Conservation (phyloP, 2,797 vertebrate genomes). For the Siniperca obscura region DNA sequence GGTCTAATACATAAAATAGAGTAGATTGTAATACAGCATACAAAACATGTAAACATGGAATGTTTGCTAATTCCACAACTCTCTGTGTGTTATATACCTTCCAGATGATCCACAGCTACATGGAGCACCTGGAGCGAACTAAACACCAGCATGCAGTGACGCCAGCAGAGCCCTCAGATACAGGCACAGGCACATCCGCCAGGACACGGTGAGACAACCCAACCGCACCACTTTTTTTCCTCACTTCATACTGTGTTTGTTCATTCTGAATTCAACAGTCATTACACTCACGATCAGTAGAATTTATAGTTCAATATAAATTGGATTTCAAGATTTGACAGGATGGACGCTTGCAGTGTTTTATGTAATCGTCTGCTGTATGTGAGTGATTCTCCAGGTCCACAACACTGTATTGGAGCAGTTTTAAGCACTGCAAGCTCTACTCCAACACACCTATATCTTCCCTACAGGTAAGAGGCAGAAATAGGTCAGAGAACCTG, state of each 20-base stretch:
- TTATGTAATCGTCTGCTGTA: not conserved
- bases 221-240: too few relatives aligned
- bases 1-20: not conserved
- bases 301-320: not conserved
- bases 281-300: not conserved
- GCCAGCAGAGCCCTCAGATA: constrained; percentile 87
- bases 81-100: not conserved
- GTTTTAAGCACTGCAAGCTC: constrained; percentile 7
- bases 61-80: not conserved
- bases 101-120: constrained; percentile 99
- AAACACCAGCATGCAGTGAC: constrained; percentile 92
- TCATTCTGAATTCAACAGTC: not conserved
- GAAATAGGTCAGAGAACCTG: constrained; percentile 54
- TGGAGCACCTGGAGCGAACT: constrained; percentile 97
- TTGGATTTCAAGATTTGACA: not conserved
- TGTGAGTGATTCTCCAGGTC: not conserved
- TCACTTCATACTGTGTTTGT: not conserved
- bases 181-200: constrained; percentile 79
- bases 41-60: not conserved
- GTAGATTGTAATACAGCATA: not conserved
- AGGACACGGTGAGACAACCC: constrained; percentile 89
- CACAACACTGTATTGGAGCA: not conserved
- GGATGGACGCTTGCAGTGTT: not conserved
- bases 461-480: constrained; percentile 13
- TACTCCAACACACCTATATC: constrained; percentile 17